Percentiles rank a stretch among this genome's conserved stretches.
Conservation (phyloP, 1,140 invertebrate species). For the Panulirus ornatus region DNA sequence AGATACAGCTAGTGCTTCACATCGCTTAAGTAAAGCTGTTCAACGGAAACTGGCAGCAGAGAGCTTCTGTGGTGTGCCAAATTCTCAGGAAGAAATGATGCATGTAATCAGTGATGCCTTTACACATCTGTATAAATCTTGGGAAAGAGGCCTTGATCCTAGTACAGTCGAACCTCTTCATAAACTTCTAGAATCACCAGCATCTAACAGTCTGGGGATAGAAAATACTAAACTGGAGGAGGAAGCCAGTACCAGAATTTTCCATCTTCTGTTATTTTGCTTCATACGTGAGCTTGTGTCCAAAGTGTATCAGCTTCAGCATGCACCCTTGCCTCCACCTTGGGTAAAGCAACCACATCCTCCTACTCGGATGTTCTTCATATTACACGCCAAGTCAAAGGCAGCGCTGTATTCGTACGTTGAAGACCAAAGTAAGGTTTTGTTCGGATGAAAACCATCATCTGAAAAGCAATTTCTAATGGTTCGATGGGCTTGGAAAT, state of each 20-base stretch:
- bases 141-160: too few relatives aligned
- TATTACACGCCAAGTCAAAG: constrained; percentile 75
- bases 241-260: constrained; percentile 42
- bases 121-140: too few relatives aligned
- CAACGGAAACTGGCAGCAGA: too few relatives aligned
- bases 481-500: constrained; percentile 84
- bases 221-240: constrained; percentile 57
- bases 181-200: too few relatives aligned
- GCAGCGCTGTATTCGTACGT: constrained; percentile 80
- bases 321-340: constrained; percentile 68
- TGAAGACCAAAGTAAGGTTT: constrained; percentile 80
- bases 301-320: constrained; percentile 75
- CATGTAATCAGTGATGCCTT: too few relatives aligned
- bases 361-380: constrained; percentile 46
- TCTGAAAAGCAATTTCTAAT: constrained; percentile 81
- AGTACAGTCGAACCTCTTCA: too few relatives aligned
- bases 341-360: constrained; percentile 75
- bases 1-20: neutral
- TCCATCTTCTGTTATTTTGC: constrained; percentile 54
- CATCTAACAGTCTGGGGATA: too few relatives aligned
- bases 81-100: too few relatives aligned
- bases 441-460: constrained; percentile 82
- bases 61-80: too few relatives aligned
- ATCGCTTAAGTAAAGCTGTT: too few relatives aligned
- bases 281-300: constrained; percentile 76